Conservation (phyloP, 2,888 invertebrate genomes). For the Megaustenia siamemsis region DNA sequence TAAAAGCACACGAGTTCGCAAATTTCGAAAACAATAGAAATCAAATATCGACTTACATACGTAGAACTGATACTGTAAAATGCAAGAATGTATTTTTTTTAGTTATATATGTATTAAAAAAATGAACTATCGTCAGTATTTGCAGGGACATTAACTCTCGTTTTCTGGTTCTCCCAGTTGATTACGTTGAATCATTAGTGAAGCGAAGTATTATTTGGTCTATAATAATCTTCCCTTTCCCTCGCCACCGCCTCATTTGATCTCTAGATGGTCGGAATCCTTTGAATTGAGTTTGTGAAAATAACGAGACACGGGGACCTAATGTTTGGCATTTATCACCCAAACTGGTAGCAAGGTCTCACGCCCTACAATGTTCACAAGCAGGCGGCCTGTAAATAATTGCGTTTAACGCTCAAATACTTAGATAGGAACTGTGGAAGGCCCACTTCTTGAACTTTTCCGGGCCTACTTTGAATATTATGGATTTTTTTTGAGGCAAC, state of each 20-base stretch:
- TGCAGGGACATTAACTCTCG: background rate
- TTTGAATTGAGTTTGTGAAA: background rate
- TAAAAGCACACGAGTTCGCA: no score
- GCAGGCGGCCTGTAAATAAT: background rate
- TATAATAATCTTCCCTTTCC: slow-evolving; percentile 10
- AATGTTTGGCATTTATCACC: slow-evolving; percentile 3
- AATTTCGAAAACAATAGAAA: no score
- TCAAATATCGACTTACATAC: no score
- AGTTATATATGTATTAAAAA: no score
- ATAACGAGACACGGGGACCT: background rate
- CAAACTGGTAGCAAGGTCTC: slow-evolving; percentile 5
- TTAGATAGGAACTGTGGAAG: background rate
- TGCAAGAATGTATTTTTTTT: no score
- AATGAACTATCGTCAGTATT: background rate
- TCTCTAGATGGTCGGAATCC: background rate
- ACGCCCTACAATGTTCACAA: background rate
- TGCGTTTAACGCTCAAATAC: background rate
- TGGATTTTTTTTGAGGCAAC: background rate
- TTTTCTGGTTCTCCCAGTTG: slow-evolving; percentile 7
- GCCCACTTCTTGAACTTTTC: background rate
- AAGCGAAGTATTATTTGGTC: background rate
- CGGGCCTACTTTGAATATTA: slow-evolving; percentile 4
- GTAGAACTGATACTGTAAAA: no score
- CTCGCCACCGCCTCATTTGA: background rate
- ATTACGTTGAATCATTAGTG: background rate